Conservation (phyloP, 2,113 vertebrate genomes). For the Colinus virginianus region DNA sequence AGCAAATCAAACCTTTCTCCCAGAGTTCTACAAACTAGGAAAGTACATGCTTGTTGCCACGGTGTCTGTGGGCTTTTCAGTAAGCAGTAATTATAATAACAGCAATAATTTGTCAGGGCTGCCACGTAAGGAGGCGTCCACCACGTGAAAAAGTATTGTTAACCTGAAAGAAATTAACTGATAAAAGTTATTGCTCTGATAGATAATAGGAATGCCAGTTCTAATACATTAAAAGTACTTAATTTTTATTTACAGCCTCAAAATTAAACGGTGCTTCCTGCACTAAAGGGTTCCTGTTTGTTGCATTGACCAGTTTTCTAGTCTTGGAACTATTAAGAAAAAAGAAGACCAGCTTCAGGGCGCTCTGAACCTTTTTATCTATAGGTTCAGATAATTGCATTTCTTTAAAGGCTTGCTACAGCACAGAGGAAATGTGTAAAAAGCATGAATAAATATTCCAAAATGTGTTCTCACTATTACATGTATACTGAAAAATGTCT, state of each 20-base stretch:
- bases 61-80: background rate
- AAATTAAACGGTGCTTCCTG: background rate
- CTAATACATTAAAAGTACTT: background rate
- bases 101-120: background rate
- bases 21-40: background rate
- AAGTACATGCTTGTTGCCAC: background rate
- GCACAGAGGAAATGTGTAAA: background rate
- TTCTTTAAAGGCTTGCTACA: background rate
- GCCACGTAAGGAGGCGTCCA: background rate
- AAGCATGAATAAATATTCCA: background rate
- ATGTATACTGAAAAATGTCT: background rate
- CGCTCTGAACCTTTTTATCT: background rate
- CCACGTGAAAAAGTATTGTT: background rate
- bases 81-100: background rate
- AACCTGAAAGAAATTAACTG: background rate
- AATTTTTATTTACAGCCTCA: background rate
- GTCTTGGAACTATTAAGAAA: background rate
- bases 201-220: background rate
- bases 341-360: background rate
- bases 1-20: background rate
- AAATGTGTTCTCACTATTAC: background rate
- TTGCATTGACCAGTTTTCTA: rapidly evolving
- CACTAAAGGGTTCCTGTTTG: background rate
- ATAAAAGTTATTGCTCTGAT: background rate
- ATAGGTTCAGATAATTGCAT: background rate